Percentiles rank a stretch among this genome's conserved stretches.
Evolutionary conservation across 2,113 vertebrate species (phyloP).

Genomic region (Rhinogobius similis): DNA sequence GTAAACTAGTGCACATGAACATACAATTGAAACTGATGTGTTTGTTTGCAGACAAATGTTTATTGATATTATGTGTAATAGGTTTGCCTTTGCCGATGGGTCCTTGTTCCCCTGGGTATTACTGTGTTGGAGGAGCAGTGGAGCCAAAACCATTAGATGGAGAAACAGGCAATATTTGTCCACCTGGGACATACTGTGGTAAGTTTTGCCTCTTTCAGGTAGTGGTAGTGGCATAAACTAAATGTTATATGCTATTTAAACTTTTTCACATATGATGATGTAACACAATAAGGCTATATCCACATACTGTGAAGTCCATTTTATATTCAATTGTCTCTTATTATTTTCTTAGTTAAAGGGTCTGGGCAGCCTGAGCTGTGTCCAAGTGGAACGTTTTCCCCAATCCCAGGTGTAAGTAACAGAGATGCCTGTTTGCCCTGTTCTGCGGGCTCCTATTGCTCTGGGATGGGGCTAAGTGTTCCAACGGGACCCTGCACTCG

Average conservation of each 20-base stretch:
- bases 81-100: constrained; percentile 84
- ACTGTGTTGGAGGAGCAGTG: constrained; percentile 80
- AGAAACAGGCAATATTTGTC: constrained; percentile 83
- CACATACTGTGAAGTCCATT: background rate
- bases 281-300: background rate
- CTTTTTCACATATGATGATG: too few species aligned
- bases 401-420: constrained; percentile 63
- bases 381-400: constrained; percentile 85
- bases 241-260: background rate
- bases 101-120: constrained; percentile 85
- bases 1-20: background rate
- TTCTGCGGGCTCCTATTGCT: constrained; percentile 83
- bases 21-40: background rate
- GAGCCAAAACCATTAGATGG: constrained; percentile 81
- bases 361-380: constrained; percentile 80
- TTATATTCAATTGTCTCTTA: background rate
- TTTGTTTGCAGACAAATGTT: background rate
- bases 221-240: background rate
- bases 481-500: constrained; percentile 83
- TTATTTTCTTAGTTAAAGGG: constrained; percentile 75
- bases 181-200: constrained; percentile 87
- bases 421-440: constrained; percentile 81
- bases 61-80: constrained; percentile 48
- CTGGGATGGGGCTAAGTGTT: constrained; percentile 73
- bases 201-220: constrained; percentile 48